Base-by-base conservation (phyloP, 2,888 invertebrate species). In the Pristionchus fissidentatus region DNA sequence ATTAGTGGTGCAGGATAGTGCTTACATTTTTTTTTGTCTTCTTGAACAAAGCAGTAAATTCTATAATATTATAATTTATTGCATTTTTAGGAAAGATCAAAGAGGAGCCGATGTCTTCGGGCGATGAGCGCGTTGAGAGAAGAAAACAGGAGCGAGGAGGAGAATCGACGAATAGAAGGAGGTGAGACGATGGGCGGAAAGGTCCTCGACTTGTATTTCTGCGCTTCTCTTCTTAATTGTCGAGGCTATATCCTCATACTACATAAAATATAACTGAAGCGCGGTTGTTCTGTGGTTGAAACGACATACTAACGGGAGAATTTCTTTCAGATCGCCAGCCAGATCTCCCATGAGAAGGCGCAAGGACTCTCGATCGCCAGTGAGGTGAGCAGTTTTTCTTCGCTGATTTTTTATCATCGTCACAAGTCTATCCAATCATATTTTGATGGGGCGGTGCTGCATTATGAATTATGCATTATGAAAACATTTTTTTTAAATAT, bases 71-170 rank as follows among this genome's bases (percentile, higher is more conserved):
- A 38, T n/a, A 4, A 49, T 57, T 15, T 15, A 5, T 8, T n/a
- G 32, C n/a, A 35, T 10, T 15, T 60, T 1, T 0, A 81, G 80
- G 62, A 22, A 35, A 46, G 41, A 62, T 81, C 46, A 81, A 81
- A 32, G 62, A 81, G 32, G 80, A 81, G 32, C 80, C 80, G 5
- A 15, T 62, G 3, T 81, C 80, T 26, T 43, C 60, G 15, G 60
- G 22, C 8, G 80, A 81, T 46, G 80, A 62, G n/a, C 43, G 62
- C 19, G 57, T 38, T 38, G 41, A 38, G 5, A 22, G 41, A 57
- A 79, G 41, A 29, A 46, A n/a, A 60, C n/a, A 22, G 62, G 13
- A 81, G 7, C 13, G 5, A 81, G 80, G n/a, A 81, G 38, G 32
- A 60, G 80, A 32, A 62, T 19, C 35, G 0, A 77, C 15, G 32